Evolutionary conservation across 2,113 vertebrate genomes (phyloP).

Genomic region (Myotis brandtii): DNA sequence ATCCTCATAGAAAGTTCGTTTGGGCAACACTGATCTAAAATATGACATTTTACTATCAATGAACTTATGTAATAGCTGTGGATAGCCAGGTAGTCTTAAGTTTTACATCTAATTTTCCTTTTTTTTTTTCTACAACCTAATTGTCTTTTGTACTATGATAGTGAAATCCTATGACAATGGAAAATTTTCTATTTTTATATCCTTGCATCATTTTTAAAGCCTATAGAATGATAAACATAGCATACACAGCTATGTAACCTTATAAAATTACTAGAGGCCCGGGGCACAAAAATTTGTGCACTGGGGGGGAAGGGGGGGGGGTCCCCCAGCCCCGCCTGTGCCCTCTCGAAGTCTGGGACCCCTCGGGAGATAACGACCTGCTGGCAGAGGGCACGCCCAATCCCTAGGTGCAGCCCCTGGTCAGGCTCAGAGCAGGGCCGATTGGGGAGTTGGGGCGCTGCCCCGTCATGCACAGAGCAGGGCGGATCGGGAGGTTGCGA

Average conservation of each 20-base stretch:
- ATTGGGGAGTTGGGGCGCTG: too few relatives aligned
- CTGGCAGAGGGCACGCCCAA: too few relatives aligned
- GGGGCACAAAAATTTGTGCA: too few relatives aligned
- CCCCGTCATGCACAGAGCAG: too few relatives aligned
- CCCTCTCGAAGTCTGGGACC: too few relatives aligned
- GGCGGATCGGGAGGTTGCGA: too few relatives aligned
- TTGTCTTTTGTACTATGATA: neutral
- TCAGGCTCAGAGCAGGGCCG: too few relatives aligned
- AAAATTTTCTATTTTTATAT: neutral
- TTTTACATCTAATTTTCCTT: neutral
- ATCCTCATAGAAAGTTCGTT: neutral
- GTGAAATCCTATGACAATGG: neutral
- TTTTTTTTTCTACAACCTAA: neutral
- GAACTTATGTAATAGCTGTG: neutral
- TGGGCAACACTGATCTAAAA: neutral
- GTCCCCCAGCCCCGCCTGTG: too few relatives aligned
- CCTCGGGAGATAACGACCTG: too few relatives aligned
- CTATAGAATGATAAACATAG: neutral
- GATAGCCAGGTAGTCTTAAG: neutral
- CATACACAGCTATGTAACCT: neutral
- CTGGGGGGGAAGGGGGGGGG: too few relatives aligned
- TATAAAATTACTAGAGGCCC: too few relatives aligned
- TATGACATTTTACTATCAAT: neutral
- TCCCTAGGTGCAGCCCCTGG: too few relatives aligned
- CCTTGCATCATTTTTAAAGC: neutral